Conservation (phyloP, 2,888 invertebrate species). For the Aspidapion aeneum region DNA sequence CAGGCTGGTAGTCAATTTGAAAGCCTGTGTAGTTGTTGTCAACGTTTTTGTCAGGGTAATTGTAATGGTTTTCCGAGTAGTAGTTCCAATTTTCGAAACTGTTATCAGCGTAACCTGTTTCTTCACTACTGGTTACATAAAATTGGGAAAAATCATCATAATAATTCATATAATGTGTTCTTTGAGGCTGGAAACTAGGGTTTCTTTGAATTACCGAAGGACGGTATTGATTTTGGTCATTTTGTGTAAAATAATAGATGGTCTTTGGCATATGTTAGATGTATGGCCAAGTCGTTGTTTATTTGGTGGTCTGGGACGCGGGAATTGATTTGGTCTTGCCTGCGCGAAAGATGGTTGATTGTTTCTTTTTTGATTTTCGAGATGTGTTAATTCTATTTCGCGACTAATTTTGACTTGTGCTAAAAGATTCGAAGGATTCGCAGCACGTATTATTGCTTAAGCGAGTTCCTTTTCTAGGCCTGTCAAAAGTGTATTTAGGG, state of each 20-base stretch:
- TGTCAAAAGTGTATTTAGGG: slow-evolving; percentile 14
- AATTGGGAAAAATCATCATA: not conserved
- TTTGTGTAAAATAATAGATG: not conserved
- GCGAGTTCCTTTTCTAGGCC: slow-evolving; percentile 6
- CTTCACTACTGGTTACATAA: not conserved
- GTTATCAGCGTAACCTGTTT: not conserved
- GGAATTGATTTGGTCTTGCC: not conserved
- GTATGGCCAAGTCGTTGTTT: not conserved
- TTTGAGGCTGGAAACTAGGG: not conserved
- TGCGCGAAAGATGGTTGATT: too few species aligned
- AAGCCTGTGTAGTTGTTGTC: not conserved
- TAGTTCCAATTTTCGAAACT: not conserved
- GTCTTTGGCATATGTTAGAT: not conserved
- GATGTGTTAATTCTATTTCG: too few species aligned
- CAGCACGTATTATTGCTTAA: not conserved
- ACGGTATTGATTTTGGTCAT: not conserved
- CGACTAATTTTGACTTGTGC: not conserved
- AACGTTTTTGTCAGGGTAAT: not conserved
- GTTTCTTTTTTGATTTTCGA: too few species aligned
- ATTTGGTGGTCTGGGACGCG: not conserved
- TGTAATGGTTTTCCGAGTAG: not conserved
- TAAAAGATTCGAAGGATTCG: not conserved
- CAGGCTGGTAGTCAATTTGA: not conserved
- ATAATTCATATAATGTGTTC: not conserved
- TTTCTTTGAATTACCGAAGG: not conserved